Percentiles rank a stretch among this genome's conserved stretches.
phyloP scores from a whole-genome alignment of 2,888 invertebrate genomes.

The Hirtodrosophila alboralis region DNA sequence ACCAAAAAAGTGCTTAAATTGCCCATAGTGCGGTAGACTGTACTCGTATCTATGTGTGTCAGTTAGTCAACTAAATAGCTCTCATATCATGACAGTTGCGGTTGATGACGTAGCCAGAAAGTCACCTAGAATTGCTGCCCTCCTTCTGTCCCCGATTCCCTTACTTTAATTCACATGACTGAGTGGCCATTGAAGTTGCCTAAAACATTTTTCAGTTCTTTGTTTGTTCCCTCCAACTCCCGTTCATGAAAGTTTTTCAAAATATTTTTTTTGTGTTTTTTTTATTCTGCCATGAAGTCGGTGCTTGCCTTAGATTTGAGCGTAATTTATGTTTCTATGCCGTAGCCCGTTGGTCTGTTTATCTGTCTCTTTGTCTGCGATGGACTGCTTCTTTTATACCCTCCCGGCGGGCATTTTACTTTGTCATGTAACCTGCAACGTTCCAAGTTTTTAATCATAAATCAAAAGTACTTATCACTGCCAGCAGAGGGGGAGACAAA shows the following conservation, averaged over 20 bases:
- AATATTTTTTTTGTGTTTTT: slow-evolving; percentile 31
- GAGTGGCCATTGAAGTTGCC: slow-evolving; percentile 53
- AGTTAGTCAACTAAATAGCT: slow-evolving; percentile 56
- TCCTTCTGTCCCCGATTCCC: not conserved
- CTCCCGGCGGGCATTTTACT: slow-evolving; percentile 22
- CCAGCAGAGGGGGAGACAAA: slow-evolving; percentile 2
- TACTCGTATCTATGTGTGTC: slow-evolving; percentile 64
- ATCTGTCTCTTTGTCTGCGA: slow-evolving; percentile 32
- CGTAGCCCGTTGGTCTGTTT: slow-evolving; percentile 42
- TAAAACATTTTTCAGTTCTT: slow-evolving; percentile 60
- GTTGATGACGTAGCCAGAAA: slow-evolving; percentile 23
- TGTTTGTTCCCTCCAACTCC: slow-evolving; percentile 14
- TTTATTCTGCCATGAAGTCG: slow-evolving; percentile 19
- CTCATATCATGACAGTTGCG: slow-evolving; percentile 38
- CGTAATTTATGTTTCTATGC: slow-evolving; percentile 71
- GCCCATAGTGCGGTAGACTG: slow-evolving; percentile 14
- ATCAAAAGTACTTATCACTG: slow-evolving; percentile 43
- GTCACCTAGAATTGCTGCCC: slow-evolving; percentile 12
- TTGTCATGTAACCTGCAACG: slow-evolving; percentile 33
- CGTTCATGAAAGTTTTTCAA: slow-evolving; percentile 45
- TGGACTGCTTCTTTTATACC: slow-evolving; percentile 3
- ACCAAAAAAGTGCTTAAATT: no score
- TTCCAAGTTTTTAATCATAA: slow-evolving; percentile 32
- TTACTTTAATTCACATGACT: slow-evolving; percentile 26
- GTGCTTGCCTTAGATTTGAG: slow-evolving; percentile 52